Conservation (phyloP, 2,888 invertebrate genomes). For the Orchesellides sinensis region DNA sequence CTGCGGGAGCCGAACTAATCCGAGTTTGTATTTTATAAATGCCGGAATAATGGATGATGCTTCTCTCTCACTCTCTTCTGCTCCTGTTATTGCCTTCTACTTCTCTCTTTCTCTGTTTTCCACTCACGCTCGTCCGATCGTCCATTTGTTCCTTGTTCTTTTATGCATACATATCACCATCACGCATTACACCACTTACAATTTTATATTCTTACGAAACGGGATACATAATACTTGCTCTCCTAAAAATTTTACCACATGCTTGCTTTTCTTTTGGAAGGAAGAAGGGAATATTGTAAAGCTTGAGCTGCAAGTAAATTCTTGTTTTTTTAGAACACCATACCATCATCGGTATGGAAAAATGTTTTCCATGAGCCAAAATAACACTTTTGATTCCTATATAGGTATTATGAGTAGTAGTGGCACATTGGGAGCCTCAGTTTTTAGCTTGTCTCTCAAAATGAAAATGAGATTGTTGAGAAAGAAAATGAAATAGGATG, state of each 20-base stretch:
- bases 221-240: slow-evolving; percentile 16
- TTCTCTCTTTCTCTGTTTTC: slow-evolving; percentile 50
- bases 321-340: not conserved
- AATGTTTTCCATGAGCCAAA: slow-evolving; percentile 43
- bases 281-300: slow-evolving; percentile 3
- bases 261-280: slow-evolving; percentile 13
- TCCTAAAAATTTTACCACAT: slow-evolving; percentile 21
- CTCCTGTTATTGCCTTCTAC: slow-evolving; percentile 52
- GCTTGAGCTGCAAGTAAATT: not conserved
- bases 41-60: slow-evolving; percentile 66
- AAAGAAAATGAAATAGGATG: slow-evolving; percentile 73
- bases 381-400: slow-evolving; percentile 48
- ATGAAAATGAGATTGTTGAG: slow-evolving; percentile 68
- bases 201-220: slow-evolving; percentile 17
- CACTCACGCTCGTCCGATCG: slow-evolving; percentile 60
- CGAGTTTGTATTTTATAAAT: slow-evolving; percentile 67
- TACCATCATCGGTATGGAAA: not conserved
- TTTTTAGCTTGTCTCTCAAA: slow-evolving; percentile 58
- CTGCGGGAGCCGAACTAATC: slow-evolving; percentile 68
- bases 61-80: slow-evolving; percentile 27
- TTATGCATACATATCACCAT: slow-evolving; percentile 38
- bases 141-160: slow-evolving; percentile 52
- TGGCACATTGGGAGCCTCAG: slow-evolving; percentile 53
- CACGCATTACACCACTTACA: slow-evolving; percentile 55
- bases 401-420: slow-evolving; percentile 35